A percentile compares a stretch with the other conserved stretches of the same genome.
phyloP scores from a whole-genome alignment of 64 coral and sea anemone genomes.

The Hydrozoanthus tunicans region DNA sequence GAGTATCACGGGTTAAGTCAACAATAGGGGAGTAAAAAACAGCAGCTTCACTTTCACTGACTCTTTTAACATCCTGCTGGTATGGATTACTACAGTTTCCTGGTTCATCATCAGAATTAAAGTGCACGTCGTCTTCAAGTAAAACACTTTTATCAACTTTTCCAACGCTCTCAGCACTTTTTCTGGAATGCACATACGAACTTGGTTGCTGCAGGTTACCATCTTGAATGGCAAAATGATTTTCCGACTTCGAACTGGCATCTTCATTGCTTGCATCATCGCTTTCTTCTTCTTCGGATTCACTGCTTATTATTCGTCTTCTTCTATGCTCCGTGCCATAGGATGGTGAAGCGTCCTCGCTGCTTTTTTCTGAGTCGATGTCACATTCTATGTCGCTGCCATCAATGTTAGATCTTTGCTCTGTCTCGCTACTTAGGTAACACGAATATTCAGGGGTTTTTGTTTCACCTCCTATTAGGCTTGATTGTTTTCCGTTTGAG shows the following conservation, averaged over 20 bases:
- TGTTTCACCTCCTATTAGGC: not conserved
- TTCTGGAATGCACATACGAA: not conserved
- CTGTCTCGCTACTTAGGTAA: not conserved
- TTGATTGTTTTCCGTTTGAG: not conserved
- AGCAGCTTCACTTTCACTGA: not conserved
- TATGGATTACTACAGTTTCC: not conserved
- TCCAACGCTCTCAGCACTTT: not conserved
- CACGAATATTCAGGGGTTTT: not conserved
- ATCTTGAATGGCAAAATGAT: not conserved
- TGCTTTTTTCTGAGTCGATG: not conserved
- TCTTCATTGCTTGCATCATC: not conserved
- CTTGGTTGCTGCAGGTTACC: not conserved
- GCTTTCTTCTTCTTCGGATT: not conserved
- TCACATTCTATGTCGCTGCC: not conserved
- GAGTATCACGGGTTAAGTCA: not conserved
- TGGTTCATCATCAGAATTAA: not conserved
- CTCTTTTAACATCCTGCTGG: not conserved
- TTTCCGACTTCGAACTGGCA: not conserved
- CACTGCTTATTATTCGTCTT: slow-evolving; percentile 34
- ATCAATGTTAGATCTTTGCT: not conserved
- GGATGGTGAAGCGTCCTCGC: not conserved
- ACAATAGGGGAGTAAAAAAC: not conserved
- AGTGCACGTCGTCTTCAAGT: not conserved
- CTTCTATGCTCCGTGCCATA: not conserved
- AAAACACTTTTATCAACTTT: not conserved